Conservation (phyloP, 2,113 vertebrate genomes). For the Eidolon helvum region DNA sequence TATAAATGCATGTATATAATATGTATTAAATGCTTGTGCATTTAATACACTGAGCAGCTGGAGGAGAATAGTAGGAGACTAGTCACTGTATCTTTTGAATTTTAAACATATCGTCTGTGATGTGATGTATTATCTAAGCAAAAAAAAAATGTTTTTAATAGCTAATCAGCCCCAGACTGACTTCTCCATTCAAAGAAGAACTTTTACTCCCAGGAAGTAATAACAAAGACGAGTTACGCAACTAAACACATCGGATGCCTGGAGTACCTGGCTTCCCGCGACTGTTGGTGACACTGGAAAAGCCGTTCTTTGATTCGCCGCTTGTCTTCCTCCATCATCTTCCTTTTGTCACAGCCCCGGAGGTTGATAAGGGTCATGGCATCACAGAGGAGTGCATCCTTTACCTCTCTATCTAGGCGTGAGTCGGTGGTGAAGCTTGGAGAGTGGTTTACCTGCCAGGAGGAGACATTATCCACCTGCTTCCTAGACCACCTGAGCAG, state of each 20-base stretch:
- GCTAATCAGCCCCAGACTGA: not conserved
- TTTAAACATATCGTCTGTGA: not conserved
- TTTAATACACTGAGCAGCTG: not conserved
- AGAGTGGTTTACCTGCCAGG: conserved; percentile 87
- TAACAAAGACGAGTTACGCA: not conserved
- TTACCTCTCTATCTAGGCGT: conserved; percentile 84
- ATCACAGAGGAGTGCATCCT: conserved; percentile 85
- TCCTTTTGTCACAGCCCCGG: conserved; percentile 80
- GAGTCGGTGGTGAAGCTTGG: conserved; percentile 88
- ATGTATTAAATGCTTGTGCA: not conserved
- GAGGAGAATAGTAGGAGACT: not conserved
- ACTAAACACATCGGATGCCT: not conserved
- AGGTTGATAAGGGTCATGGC: conserved; percentile 84
- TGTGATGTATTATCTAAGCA: not conserved
- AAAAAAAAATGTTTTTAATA: not conserved
- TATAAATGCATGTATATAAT: not conserved
- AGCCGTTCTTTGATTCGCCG: conserved; percentile 82
- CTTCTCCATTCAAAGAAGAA: not conserved
- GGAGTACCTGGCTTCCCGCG: conserved; percentile 76
- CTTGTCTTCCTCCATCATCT: conserved; percentile 85
- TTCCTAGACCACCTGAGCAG: not conserved
- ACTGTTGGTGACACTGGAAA: conserved; percentile 70
- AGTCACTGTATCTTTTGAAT: not conserved
- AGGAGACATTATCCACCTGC: not conserved
- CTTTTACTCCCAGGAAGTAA: not conserved